These are phyloP conservation scores for Gonioctena quinquepunctata DNA, from an alignment of 1,140 invertebrate genomes.

Conservation along the genomic window DNA sequence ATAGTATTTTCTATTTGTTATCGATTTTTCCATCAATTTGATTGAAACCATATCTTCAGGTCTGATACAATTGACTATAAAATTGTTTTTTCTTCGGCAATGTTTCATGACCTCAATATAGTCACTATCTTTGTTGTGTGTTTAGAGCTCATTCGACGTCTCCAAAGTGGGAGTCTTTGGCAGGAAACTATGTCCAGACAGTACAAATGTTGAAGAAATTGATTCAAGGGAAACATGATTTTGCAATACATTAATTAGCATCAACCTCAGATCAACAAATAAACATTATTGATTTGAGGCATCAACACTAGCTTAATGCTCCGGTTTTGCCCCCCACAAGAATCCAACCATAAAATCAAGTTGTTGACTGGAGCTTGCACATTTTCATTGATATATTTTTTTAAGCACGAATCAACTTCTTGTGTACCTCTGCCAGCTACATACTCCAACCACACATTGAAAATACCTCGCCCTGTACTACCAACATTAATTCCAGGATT, in stretches of 20 bases:
- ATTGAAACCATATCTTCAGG: too few species aligned
- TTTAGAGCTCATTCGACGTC: conserved; percentile 47
- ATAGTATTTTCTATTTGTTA: too few species aligned
- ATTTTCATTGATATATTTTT: conserved; percentile 43
- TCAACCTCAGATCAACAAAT: conserved; percentile 33
- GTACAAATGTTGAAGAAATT: conserved; percentile 48
- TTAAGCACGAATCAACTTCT: conserved; percentile 41
- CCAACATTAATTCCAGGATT: not conserved
- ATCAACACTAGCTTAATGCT: conserved; percentile 52
- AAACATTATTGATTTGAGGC: conserved; percentile 32
- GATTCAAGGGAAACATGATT: too few species aligned
- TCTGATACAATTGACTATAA: too few species aligned
- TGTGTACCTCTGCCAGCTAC: conserved; percentile 16
- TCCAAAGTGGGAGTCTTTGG: conserved; percentile 52
- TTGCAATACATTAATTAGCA: too few species aligned
- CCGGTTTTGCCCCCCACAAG: conserved; percentile 52
- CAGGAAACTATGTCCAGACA: conserved; percentile 51
- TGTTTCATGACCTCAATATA: conserved; percentile 44
- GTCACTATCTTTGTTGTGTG: conserved; percentile 44
- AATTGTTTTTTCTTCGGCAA: conserved; percentile 39
- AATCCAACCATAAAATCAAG: conserved; percentile 52
- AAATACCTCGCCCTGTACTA: not conserved
- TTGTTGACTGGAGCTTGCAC: conserved; percentile 34
- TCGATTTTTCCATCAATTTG: too few species aligned
- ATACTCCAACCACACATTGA: not conserved